Evolutionary conservation across 1,140 invertebrate species (phyloP).

Genomic region (Drosophila nasuta): DNA sequence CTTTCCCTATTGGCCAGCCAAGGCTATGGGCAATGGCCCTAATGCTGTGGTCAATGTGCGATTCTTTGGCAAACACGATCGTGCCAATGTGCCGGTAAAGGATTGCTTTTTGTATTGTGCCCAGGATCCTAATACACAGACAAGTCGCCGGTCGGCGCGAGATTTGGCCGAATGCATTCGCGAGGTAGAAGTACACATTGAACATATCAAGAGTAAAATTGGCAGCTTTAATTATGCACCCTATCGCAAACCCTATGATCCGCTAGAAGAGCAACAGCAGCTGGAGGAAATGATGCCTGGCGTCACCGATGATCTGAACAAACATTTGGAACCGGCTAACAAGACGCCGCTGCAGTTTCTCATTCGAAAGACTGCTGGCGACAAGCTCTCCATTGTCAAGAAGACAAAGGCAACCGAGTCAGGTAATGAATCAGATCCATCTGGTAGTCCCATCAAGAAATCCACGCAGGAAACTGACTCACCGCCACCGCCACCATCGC

Average conservation of each 20-base stretch:
- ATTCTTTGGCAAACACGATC: slow-evolving; percentile 97
- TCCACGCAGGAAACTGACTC: slow-evolving; percentile 12
- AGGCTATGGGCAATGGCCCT: slow-evolving; percentile 92
- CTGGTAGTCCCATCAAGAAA: slow-evolving; percentile 59
- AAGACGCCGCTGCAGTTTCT: slow-evolving; percentile 79
- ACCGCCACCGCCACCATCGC: not conserved
- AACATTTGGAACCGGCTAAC: slow-evolving; percentile 78
- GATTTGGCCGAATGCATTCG: slow-evolving; percentile 84
- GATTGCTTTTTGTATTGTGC: slow-evolving; percentile 94
- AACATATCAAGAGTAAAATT: slow-evolving; percentile 90
- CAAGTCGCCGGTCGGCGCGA: slow-evolving; percentile 85
- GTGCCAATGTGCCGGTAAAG: slow-evolving; percentile 94
- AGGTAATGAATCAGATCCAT: slow-evolving; percentile 76
- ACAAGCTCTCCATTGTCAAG: slow-evolving; percentile 82
- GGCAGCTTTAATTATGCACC: slow-evolving; percentile 92
- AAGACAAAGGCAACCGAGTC: slow-evolving; percentile 71
- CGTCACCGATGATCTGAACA: slow-evolving; percentile 66
- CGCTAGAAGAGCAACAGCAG: slow-evolving; percentile 88
- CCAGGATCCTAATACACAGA: slow-evolving; percentile 87
- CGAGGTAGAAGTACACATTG: slow-evolving; percentile 91
- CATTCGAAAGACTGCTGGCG: slow-evolving; percentile 76
- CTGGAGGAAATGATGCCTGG: slow-evolving; percentile 89
- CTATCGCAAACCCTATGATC: slow-evolving; percentile 90
- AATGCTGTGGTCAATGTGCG: slow-evolving; percentile 93
- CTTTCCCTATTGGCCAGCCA: slow-evolving; percentile 97